Conservation (phyloP, 2,888 invertebrate species). For the Drosophila cracens region DNA sequence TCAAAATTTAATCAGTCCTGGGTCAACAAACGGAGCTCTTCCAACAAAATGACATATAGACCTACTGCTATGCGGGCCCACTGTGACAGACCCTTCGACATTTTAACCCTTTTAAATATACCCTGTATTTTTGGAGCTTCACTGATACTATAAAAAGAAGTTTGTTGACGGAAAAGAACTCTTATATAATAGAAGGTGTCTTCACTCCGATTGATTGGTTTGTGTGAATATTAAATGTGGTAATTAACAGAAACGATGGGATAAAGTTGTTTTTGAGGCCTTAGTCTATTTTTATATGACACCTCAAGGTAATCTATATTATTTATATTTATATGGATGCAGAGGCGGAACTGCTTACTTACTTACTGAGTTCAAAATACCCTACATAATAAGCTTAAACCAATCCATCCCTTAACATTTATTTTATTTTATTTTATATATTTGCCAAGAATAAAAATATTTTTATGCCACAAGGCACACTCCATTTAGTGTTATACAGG, state of each 20-base stretch:
- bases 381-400: background rate
- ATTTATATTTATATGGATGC: background rate
- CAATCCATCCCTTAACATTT: background rate
- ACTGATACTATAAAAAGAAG: background rate
- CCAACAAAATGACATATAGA: background rate
- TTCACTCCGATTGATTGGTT: background rate
- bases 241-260: background rate
- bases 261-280: background rate
- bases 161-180: background rate
- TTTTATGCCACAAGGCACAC: no score
- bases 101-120: slow-evolving; percentile 48
- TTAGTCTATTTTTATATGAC: background rate
- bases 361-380: background rate
- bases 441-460: no score
- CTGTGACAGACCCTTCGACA: slow-evolving; percentile 14
- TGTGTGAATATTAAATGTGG: background rate
- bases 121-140: background rate
- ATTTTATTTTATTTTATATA: background rate
- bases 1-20: slow-evolving; percentile 60
- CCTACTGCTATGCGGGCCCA: slow-evolving; percentile 24
- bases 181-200: background rate
- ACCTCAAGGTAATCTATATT: background rate
- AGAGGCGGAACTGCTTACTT: background rate
- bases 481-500: slow-evolving; percentile 1
- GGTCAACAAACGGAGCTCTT: slow-evolving; percentile 53